Evolutionary conservation across 2,113 vertebrate species (phyloP), one percentile per base, ranked within the genome.

Genomic region (Hemicordylus capensis): DNA sequence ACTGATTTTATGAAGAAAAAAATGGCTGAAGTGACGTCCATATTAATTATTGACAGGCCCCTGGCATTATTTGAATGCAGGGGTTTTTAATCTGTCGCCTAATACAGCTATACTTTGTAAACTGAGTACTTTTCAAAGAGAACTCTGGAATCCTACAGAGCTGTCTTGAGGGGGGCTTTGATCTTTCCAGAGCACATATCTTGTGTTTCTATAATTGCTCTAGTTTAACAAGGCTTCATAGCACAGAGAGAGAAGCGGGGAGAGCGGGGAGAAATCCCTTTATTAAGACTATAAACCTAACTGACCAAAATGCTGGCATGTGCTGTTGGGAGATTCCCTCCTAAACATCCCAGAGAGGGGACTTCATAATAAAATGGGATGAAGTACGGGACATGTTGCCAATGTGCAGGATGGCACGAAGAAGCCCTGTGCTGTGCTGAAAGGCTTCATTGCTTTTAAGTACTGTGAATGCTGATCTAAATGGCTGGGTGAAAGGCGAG

Each of bases 401-500:
- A 89, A 22, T 93, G 82, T 97, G 93, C 90, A 96, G 95, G 95
- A 94, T 95, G 95, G 93, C 86, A 95, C 87, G 91, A 94, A 94
- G 89, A 95, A 94, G 92, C 91, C 89, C 89, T 93, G 91, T 93
- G 94, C 93, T 95, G 92, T 37, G 94, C 83, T 95, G 96, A 96
- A 97, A 96, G 93, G 96, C 94, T 97, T 97, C 96, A 97, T 98
- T 96, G 97, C 19, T 95, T 95, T 94, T 91, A 93, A 94, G 91
- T 84, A 94, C 95, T 90, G 91, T 95, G 96, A 96, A 96, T 91
- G 82, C 94, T 90, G 92, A 95, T 96, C 95, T 96, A 95, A 96
- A 96, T 93, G 94, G 94, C 93, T 88, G 94, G 89, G 95, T 95
- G 96, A 97, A 96, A 96, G 95, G 94, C 91, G 92, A 96, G 95